Conservation (phyloP, 2,888 invertebrate species). For the Megamerina dolium region DNA sequence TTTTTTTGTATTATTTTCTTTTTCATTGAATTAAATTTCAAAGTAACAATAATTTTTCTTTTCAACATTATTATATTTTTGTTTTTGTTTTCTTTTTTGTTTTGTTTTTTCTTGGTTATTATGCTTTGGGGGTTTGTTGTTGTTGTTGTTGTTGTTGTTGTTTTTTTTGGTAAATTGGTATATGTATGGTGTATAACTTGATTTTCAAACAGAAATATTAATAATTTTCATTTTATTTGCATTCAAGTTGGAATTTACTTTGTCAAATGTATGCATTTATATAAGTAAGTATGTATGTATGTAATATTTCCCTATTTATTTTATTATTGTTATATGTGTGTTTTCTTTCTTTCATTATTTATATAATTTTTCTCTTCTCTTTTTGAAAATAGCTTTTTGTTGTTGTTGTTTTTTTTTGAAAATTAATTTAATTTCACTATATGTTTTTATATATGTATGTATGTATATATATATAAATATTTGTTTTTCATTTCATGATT, state of each 20-base stretch:
- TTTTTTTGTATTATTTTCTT: slow-evolving; percentile 21
- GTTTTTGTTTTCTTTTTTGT: slow-evolving; percentile 5
- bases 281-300: slow-evolving; percentile 1
- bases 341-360: slow-evolving; percentile 2
- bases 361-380: slow-evolving; percentile 2
- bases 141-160: slow-evolving; percentile 5
- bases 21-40: slow-evolving; percentile 23
- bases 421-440: slow-evolving; percentile 3
- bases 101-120: slow-evolving; percentile 15
- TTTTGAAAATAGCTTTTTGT: slow-evolving; percentile 9
- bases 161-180: too few relatives aligned
- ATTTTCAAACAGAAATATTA: too few relatives aligned
- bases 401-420: slow-evolving; percentile 4
- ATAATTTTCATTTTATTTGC: too few relatives aligned
- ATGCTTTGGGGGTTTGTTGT: slow-evolving; percentile 10
- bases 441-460: neutral
- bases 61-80: slow-evolving; percentile 13
- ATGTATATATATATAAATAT: slow-evolving; percentile 3
- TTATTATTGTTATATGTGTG: slow-evolving; percentile 4
- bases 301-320: slow-evolving; percentile 1
- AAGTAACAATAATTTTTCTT: slow-evolving; percentile 15
- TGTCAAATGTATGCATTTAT: too few relatives aligned
- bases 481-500: neutral
- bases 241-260: too few relatives aligned
- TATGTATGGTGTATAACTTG: too few relatives aligned